Base-by-base conservation (phyloP, 2,797 vertebrate genomes). In the Rhynchonycteris naso region DNA sequence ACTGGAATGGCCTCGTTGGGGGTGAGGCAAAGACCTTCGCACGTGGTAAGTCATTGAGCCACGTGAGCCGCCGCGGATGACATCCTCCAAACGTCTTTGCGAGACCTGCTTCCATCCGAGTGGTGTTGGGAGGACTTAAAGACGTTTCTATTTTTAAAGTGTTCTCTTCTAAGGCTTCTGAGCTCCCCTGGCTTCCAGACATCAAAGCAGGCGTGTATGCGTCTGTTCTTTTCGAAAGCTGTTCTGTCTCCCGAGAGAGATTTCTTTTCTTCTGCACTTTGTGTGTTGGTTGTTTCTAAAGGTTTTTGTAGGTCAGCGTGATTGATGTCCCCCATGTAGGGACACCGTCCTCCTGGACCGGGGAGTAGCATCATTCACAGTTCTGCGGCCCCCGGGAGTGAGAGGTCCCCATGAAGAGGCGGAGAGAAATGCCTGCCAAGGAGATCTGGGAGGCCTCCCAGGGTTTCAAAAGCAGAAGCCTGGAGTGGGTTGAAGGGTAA, bases 361-460 rank as follows among this genome's bases (percentile, higher is more conserved):
- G 0, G 3, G 6, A 16, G 7, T 0, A 66, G 16, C 13, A 1
- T 5, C 52, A 22, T 0, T 35, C 22, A 11, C 38, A 16, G 26
- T 7, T 43, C 7, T 3, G 4, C 61, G 78, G 30, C 66, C 7
- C 0, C 61, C 1, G 2, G 24, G 33, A 68, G 1, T 2, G 9
- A 56, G 69, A 95, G 81, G 9, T 5, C 54, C n/a, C 11, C 7
- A 2, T 54, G 65, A 79, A 28, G 14, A 75, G 38, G 7, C 22
- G 21, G 47, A 52, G 47, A 90, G 19, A 58, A n/a, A 74, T 0
- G 0, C 8, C 14, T 19, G 24, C 21, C 5, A 0, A 0, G 19
- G 35, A 30, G 35, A 38, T 7, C 26, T 3, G 0, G 1, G n/a
- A 14, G 58, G 35, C 6, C 35, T 26, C 12, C 0, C 12, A 89